Base-by-base conservation (phyloP, 2,888 invertebrate species). In the Sceliomorpha sp. region DNA sequence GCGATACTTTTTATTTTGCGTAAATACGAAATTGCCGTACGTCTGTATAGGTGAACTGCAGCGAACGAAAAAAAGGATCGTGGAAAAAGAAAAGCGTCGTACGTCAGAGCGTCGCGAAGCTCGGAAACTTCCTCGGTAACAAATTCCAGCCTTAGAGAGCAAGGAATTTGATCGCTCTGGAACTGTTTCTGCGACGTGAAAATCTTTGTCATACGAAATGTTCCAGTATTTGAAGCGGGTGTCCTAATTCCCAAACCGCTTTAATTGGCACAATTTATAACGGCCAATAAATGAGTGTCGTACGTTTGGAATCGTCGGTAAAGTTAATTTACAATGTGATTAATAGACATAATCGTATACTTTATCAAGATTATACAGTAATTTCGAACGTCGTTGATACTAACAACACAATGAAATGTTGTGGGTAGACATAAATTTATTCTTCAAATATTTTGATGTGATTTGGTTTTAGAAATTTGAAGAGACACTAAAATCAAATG, bases 61-160 rank as follows among this genome's bases (percentile, higher is more conserved):
- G 20, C 3, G 20, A 62, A 62, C 32, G 45, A 45, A 62, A 62
- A 53, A 45, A 17, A 51, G 29, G 32, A n/a, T n/a, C n/a, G 51
- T 26, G 39, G 45, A 45, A 62, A 62, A 53, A 45, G 26, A 51
- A 20, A 39, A n/a, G n/a, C n/a, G 51, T 26, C 50, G 39, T 53
- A 39, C 15, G 44, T 51, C 24, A 44, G 44, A 20, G 31, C 39
- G 27, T 27, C 48, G 9, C 36, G 31, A 44, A 50, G 34, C 37
- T 44, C 44, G 15, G 32, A 47, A 62, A 62, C 45, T 62, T 62
- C 51, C 32, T 45, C 32, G 45, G 51, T 53, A 62, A 62, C 62
- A 39, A 53, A 62, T 62, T 51, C 53, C 53, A 45, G 37, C 62
- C 36, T 47, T 47, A 62, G 47, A 40, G 47, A 47, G 53, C 39